Base-by-base conservation (phyloP, 1,140 invertebrate genomes). In the Drosophila quadrilineata region DNA sequence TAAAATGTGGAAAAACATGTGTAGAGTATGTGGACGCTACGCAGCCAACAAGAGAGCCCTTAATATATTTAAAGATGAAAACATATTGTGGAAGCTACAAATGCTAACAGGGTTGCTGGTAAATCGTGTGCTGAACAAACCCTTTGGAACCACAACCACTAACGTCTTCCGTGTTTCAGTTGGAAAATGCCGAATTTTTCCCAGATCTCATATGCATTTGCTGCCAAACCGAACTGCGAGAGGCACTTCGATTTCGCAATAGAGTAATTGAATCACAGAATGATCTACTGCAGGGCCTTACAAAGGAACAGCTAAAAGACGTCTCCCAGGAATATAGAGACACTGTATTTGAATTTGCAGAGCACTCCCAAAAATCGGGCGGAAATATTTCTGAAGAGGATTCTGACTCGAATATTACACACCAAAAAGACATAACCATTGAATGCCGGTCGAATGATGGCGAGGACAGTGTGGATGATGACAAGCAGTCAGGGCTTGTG, bases 81-180 rank as follows among this genome's bases (percentile, higher is more conserved):
- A 31, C 19, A 38, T 71, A 14, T 21, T 80, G 21, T 57, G 70
- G 43, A 46, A 60, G 19, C 63, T 80, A 4, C 54, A 71, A 56
- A 19, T 64, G 8, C 12, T 80, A 6, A 80, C 67, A 2, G 76
- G 71, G 0, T 24, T 71, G 17, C n/a, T 33, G 54, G 75, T 80
- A 35, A 49, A 41, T 12, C 8, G 8, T 2, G 0, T 10, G 6
- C n/a, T n/a, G n/a, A n/a, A n/a, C 14, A 21, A n/a, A 14, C 0
- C 22, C 10, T 0, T 9, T 29, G 3, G 21, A 48, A 8, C 4
- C 19, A 40, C 8, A 29, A 5, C 2, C 6, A 3, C 2, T n/a
- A n/a, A 24, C 3, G 3, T 16, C 3, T 2, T 48, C 3, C 22
- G 6, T 17, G 0, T 14, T 46, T 4, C 14, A 80, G 75, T 40